A percentile compares a stretch with the other conserved stretches of the same genome.
These are phyloP conservation scores for Ophion obscuratus DNA, from an alignment of 2,888 invertebrate genomes.

Conservation along the genomic window DNA sequence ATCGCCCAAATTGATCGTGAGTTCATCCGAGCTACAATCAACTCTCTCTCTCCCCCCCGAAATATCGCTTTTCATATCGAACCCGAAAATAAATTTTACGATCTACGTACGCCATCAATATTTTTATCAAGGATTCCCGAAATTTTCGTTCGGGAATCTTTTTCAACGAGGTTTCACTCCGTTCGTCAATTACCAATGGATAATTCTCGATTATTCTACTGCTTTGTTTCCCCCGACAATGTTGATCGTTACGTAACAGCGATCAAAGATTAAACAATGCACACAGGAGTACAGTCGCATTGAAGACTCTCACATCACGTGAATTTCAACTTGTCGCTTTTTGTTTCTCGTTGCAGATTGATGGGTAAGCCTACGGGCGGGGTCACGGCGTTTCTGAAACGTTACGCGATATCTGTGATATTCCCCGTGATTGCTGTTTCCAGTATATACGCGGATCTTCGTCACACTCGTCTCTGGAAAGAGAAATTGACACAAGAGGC, in stretches of 20 bases:
- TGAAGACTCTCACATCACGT: neutral
- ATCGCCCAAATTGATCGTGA: slow-evolving; percentile 1
- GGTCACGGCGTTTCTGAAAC: slow-evolving; percentile 84
- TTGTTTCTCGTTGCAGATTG: slow-evolving; percentile 61
- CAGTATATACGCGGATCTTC: slow-evolving; percentile 90
- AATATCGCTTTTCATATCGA: neutral
- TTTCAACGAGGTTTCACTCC: neutral
- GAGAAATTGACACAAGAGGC: slow-evolving; percentile 72
- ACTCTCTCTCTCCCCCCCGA: neutral
- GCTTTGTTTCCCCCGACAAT: neutral
- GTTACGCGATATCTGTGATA: slow-evolving; percentile 88
- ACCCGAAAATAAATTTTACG: neutral
- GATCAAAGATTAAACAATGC: neutral
- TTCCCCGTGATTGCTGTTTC: slow-evolving; percentile 87
- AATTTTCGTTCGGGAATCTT: neutral
- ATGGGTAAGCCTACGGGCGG: slow-evolving; percentile 72
- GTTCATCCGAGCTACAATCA: neutral
- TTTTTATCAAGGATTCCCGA: neutral
- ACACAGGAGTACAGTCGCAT: neutral
- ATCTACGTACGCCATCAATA: neutral
- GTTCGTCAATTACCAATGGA: neutral
- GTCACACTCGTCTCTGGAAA: slow-evolving; percentile 91
- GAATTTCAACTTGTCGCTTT: neutral
- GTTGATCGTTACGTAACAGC: slow-evolving; percentile 11
- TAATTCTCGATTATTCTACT: neutral